phyloP scores from a whole-genome alignment of 64 coral and sea anemone species.

The Catalaphyllia jardinei region DNA sequence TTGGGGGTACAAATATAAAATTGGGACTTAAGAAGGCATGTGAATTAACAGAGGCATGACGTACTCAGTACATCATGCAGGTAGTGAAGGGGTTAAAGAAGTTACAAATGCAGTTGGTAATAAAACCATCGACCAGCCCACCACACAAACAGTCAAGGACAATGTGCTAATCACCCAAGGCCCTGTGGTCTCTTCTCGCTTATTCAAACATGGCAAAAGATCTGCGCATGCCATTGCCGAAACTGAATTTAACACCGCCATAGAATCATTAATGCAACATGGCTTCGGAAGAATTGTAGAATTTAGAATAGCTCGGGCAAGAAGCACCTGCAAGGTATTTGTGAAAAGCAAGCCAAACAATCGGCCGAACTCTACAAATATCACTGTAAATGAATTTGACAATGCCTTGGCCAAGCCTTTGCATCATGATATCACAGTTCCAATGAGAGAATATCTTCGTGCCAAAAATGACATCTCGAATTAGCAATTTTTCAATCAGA shows the following conservation, averaged over 20 bases:
- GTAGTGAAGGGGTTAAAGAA: no score
- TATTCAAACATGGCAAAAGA: constrained; percentile 44
- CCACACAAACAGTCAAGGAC: neutral
- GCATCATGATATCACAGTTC: constrained; percentile 17
- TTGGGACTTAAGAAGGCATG: no score
- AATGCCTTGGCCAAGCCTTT: constrained; percentile 19
- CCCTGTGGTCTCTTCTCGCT: constrained; percentile 15
- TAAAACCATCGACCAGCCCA: no score
- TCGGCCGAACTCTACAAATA: constrained; percentile 4
- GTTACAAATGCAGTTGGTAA: no score
- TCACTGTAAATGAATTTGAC: constrained; percentile 23
- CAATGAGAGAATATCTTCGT: no score
- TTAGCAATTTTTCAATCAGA: no score
- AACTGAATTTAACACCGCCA: constrained; percentile 2
- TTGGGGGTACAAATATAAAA: no score
- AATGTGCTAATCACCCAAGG: neutral
- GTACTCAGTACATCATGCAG: no score
- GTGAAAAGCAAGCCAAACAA: constrained; percentile 30
- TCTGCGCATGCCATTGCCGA: constrained; percentile 12
- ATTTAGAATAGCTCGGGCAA: constrained; percentile 41
- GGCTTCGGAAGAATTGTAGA: constrained; percentile 33
- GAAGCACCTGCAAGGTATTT: constrained; percentile 40
- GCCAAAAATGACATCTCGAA: no score
- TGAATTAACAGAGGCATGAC: no score
- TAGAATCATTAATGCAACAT: constrained; percentile 10